phyloP scores from a whole-genome alignment of 1,140 invertebrate species.

The Papilio xuthus region DNA sequence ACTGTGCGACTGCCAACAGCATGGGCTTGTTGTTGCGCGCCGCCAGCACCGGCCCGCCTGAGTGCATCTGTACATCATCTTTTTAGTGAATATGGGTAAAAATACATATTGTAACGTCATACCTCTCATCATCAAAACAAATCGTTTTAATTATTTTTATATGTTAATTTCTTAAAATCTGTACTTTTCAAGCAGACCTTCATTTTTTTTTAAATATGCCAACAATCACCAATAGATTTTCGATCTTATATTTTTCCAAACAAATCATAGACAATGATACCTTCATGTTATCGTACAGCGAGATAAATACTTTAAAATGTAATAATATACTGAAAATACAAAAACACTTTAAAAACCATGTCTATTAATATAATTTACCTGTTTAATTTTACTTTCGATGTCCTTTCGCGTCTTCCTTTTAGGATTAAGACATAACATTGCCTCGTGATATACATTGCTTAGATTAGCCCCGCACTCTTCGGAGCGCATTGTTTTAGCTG shows the following conservation, averaged over 20 bases:
- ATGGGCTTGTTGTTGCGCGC: slow-evolving; percentile 25
- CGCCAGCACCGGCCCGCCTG: slow-evolving; percentile 52
- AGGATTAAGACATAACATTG: slow-evolving; percentile 30
- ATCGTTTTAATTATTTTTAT: too few relatives aligned
- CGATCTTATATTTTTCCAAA: too few relatives aligned
- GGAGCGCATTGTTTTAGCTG: slow-evolving; percentile 24
- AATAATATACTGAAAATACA: not conserved
- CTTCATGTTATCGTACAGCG: too few relatives aligned
- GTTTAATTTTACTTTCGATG: slow-evolving; percentile 33
- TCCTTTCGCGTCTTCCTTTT: not conserved
- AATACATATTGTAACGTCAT: not conserved
- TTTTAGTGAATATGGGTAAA: not conserved
- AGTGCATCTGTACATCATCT: slow-evolving; percentile 48
- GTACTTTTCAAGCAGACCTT: too few relatives aligned
- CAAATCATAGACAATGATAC: too few relatives aligned
- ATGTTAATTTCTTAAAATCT: too few relatives aligned
- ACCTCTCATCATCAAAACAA: too few relatives aligned
- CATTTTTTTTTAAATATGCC: too few relatives aligned
- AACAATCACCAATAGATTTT: too few relatives aligned
- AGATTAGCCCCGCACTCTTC: slow-evolving; percentile 37
- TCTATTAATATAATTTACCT: slow-evolving; percentile 10
- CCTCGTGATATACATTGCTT: slow-evolving; percentile 33
- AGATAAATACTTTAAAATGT: too few relatives aligned
- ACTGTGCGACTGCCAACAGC: slow-evolving; percentile 45
- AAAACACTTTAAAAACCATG: not conserved